Evolutionary conservation across 2,797 vertebrate species (phyloP).

Genomic region (Dallia pectoralis): DNA sequence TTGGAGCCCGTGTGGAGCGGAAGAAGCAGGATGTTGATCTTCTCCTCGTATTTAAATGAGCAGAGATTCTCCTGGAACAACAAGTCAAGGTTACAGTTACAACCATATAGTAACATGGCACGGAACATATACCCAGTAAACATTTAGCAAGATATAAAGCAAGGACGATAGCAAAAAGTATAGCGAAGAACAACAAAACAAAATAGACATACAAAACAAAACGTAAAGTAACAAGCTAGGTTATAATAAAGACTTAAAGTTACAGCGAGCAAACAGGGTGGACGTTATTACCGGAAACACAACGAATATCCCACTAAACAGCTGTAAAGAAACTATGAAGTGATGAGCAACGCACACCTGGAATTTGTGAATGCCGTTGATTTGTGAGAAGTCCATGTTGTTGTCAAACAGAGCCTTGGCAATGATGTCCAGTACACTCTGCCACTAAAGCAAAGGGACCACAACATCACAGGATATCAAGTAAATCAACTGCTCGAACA

Average conservation of each 20-base stretch:
- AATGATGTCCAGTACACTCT: slow-evolving; percentile 96
- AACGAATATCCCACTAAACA: background rate
- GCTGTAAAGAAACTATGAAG: background rate
- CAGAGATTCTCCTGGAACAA: slow-evolving; percentile 90
- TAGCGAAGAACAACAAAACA: too few species aligned
- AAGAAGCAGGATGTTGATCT: slow-evolving; percentile 96
- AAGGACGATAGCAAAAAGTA: too few species aligned
- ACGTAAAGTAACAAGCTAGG: background rate
- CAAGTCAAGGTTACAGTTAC: background rate
- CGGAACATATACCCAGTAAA: too few species aligned
- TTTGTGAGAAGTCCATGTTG: slow-evolving; percentile 94
- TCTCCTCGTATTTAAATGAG: slow-evolving; percentile 92
- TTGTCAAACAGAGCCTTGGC: slow-evolving; percentile 97
- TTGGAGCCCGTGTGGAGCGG: slow-evolving; percentile 98
- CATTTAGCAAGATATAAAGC: too few species aligned
- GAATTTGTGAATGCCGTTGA: slow-evolving; percentile 95
- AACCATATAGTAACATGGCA: too few species aligned
- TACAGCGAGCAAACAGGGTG: background rate
- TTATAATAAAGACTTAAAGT: background rate
- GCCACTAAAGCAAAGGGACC: slow-evolving; percentile 79
- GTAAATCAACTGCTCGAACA: slow-evolving; percentile 18
- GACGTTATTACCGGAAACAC: background rate
- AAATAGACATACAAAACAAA: too few species aligned
- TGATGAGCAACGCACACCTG: slow-evolving; percentile 79
- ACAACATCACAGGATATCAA: slow-evolving; percentile 13